These are phyloP conservation scores for Rhodinocichla rosea DNA, from an alignment of 2,113 vertebrate genomes.

Conservation along the genomic window DNA sequence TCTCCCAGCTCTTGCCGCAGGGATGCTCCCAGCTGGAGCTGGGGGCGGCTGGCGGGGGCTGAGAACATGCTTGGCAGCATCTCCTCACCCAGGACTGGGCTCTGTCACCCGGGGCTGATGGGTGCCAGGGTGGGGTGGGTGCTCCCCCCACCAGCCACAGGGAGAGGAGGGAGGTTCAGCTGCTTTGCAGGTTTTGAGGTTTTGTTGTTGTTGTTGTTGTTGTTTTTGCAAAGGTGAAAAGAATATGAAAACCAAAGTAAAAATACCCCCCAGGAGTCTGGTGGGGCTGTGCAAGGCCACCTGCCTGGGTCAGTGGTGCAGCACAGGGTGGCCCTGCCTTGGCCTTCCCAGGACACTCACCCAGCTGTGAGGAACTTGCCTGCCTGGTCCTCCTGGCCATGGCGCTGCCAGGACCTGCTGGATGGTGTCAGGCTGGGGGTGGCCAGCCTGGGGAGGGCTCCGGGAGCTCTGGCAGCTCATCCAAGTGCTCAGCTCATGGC, in stretches of 20 bases:
- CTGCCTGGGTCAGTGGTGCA: background rate
- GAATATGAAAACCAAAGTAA: fast-evolving
- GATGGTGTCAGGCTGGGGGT: background rate
- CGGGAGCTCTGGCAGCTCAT: background rate
- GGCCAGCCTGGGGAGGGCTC: background rate
- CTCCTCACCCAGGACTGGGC: background rate
- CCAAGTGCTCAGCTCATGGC: background rate
- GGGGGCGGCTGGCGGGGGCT: background rate
- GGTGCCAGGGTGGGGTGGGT: background rate
- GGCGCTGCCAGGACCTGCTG: background rate
- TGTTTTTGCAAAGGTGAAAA: background rate
- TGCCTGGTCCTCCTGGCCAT: background rate
- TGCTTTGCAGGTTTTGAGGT: background rate
- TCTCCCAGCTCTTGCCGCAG: background rate
- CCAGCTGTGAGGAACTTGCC: background rate
- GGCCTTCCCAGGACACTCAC: background rate
- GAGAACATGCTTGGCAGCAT: background rate
- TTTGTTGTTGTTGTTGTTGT: background rate
- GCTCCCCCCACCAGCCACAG: background rate
- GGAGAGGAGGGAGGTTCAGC: background rate
- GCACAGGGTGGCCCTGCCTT: fast-evolving
- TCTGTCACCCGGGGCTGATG: background rate
- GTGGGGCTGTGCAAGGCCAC: background rate
- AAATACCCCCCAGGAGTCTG: background rate
- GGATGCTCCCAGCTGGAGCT: slow-evolving; percentile 8